Evolutionary conservation across 1,140 invertebrate genomes (phyloP).

Genomic region (Parasteatoda tepidariorum): DNA sequence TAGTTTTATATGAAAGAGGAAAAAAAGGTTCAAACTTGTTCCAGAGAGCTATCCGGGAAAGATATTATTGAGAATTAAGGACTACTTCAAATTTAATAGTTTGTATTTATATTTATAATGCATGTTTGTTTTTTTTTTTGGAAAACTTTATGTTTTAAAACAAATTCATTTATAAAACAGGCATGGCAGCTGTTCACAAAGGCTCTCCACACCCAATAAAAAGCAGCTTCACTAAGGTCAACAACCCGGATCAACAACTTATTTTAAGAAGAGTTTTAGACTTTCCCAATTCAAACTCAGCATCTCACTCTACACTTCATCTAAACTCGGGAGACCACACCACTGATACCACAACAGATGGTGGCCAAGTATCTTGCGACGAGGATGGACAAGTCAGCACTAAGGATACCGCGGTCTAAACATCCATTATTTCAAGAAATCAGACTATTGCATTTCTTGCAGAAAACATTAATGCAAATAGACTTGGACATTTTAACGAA

Average conservation of each 20-base stretch:
- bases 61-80: not conserved
- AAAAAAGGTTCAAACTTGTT: too few relatives aligned
- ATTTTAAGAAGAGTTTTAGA: conserved; percentile 40
- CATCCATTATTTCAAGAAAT: not conserved
- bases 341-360: conserved; percentile 32
- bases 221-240: conserved; percentile 56
- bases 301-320: conserved; percentile 16
- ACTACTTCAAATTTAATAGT: too few relatives aligned
- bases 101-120: not conserved
- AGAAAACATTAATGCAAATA: too few relatives aligned
- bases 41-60: too few relatives aligned
- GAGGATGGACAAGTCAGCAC: not conserved
- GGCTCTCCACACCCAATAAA: conserved; percentile 63
- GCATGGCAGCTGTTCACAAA: conserved; percentile 44
- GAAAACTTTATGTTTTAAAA: not conserved
- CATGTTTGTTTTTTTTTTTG: not conserved
- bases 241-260: conserved; percentile 41
- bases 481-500: too few relatives aligned
- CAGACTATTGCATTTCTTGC: too few relatives aligned
- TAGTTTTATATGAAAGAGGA: too few relatives aligned
- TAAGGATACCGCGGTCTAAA: conserved; percentile 19
- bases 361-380: not conserved
- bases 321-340: conserved; percentile 29
- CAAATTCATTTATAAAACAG: not conserved
- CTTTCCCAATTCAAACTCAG: not conserved